Percentiles rank a stretch among this genome's conserved stretches.
Evolutionary conservation across 2,797 vertebrate species (phyloP).

Genomic region (Odontamblyopus rebecca): DNA sequence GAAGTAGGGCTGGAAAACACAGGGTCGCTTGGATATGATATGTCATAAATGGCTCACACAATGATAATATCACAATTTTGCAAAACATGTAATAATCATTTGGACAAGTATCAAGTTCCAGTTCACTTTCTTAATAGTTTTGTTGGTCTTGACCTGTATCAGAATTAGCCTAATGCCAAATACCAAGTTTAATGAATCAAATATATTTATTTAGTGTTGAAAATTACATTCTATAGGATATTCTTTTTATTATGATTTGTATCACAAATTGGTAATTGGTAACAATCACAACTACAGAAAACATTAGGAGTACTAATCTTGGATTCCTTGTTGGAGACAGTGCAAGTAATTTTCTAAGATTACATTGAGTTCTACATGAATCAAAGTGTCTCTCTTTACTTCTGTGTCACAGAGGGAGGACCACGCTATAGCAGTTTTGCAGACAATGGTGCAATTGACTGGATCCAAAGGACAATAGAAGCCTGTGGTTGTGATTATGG

Average conservation of each 20-base stretch:
- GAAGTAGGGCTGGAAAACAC: no score
- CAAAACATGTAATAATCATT: no score
- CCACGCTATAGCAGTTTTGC: slow-evolving; percentile 51
- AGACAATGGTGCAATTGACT: slow-evolving; percentile 51
- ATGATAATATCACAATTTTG: no score
- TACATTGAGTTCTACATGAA: neutral
- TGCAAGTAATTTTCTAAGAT: neutral
- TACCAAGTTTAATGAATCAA: no score
- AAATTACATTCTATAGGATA: neutral
- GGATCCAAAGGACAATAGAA: slow-evolving; percentile 41
- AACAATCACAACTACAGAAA: neutral
- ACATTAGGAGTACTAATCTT: neutral
- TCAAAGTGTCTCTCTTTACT: slow-evolving; percentile 5
- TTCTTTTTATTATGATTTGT: no score
- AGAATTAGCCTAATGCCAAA: no score
- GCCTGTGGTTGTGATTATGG: slow-evolving; percentile 49
- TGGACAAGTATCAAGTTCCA: no score
- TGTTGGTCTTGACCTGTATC: no score
- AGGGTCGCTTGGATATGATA: no score
- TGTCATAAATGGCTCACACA: no score
- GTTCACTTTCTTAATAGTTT: no score
- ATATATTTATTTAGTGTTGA: neutral
- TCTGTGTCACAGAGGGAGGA: slow-evolving; percentile 19
- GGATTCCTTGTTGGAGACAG: neutral
- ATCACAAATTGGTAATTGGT: no score